These are phyloP conservation scores for Coregonus ussuriensis DNA, from an alignment of 2,797 vertebrate species.

Conservation along the genomic window DNA sequence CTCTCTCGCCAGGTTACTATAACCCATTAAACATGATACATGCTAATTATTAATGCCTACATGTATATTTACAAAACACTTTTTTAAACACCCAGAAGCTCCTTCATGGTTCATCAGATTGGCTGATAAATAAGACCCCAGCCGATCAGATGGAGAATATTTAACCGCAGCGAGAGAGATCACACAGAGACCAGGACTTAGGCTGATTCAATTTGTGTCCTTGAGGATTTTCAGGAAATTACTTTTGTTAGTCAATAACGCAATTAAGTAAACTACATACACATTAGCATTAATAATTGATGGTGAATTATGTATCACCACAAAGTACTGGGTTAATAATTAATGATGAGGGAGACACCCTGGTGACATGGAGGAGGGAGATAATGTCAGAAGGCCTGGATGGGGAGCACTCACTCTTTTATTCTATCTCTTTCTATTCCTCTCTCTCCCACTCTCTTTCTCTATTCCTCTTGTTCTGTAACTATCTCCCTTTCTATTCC, in stretches of 20 bases:
- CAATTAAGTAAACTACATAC: constrained; percentile 99
- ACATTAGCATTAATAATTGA: constrained; percentile 99
- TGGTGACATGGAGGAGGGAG: constrained; percentile 88
- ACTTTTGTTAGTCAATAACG: constrained; percentile 99
- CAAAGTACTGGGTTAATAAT: constrained; percentile 99
- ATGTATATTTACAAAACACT: constrained; percentile 50
- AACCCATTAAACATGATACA: constrained; percentile 54
- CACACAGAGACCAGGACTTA: constrained; percentile 79
- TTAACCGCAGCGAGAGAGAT: constrained; percentile 74
- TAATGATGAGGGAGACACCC: constrained; percentile 95
- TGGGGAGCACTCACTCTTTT: constrained; percentile 50
- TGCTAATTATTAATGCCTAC: constrained; percentile 60
- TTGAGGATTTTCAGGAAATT: constrained; percentile 99
- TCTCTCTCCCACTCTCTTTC: constrained; percentile 8
- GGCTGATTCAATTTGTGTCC: constrained; percentile 99
- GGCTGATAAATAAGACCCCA: constrained; percentile 82
- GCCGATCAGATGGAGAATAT: constrained; percentile 92
- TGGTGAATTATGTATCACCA: constrained; percentile 99
- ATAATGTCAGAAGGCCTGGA: constrained; percentile 87
- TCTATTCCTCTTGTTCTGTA: neutral
- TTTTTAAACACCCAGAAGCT: constrained; percentile 41
- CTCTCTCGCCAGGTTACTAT: constrained; percentile 44
- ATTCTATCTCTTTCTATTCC: neutral
- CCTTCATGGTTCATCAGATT: constrained; percentile 40
- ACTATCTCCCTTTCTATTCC: neutral